Base-by-base conservation (phyloP, 2,888 invertebrate species). In the Limnephilus marmoratus region DNA sequence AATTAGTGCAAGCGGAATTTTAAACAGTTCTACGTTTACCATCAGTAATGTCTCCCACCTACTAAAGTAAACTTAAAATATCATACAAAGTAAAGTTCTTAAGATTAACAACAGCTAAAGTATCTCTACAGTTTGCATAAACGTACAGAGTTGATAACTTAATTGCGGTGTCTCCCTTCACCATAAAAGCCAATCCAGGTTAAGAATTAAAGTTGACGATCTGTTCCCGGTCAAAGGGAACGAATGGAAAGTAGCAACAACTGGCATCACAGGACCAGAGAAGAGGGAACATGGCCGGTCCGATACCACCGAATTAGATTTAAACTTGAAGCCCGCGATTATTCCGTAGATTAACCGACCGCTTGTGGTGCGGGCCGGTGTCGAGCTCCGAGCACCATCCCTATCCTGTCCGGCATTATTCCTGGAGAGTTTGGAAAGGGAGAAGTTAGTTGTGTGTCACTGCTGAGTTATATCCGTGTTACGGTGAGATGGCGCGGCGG, bases 341-440 rank as follows among this genome's bases (percentile, higher is more conserved):
- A 92, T 92, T 92, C 92, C 91, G 90, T 87, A 91, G 93, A 92
- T 93, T 93, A 93, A 90, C 93, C 91, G 85, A 92, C 93, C 93
- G 93, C 93, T 92, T 90, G 92, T 81, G 92, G 91, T 92, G 87
- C 53, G 87, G 53, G 53, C 82, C 83, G 49, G 90, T 31, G 90
- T n/a, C 91, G 80, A 9, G 89, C 92, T 37, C 37, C 91, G 80
- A 9, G 89, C 92, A 4, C 37, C 4, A 37, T 0, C 37, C n/a
- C 31, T 31, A 31, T 31, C 80, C 92, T 82, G 92, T 83, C 92
- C 90, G 90, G 88, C 85, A 90, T 88, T 85, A 90, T 92, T 90
- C 92, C 53, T 34, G 31, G 90, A 85, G 83, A 88, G 90, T 92
- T 90, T 83, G 88, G 89, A 85, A 85, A 92, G 90, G 90, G 92